Evolutionary conservation across 2,113 vertebrate species (phyloP).

Genomic region (Lagopus leucura): DNA sequence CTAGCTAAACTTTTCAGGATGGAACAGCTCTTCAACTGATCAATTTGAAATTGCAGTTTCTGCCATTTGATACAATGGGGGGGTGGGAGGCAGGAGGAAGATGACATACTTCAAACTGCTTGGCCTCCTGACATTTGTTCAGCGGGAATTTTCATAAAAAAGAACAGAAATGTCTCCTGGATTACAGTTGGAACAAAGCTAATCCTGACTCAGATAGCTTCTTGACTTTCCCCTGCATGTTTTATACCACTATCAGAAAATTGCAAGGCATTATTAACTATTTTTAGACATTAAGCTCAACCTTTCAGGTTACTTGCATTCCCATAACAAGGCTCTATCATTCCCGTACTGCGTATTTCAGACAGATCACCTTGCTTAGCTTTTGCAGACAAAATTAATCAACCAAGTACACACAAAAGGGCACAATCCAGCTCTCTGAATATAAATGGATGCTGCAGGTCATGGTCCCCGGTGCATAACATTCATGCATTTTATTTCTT

Average conservation of each 20-base stretch:
- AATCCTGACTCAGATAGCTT: slow-evolving; percentile 20
- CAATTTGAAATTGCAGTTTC: not conserved
- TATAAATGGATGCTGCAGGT: not conserved
- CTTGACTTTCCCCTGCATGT: not conserved
- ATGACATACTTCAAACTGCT: not conserved
- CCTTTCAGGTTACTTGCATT: not conserved
- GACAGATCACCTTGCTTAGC: not conserved
- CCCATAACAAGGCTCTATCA: not conserved
- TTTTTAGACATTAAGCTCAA: slow-evolving; percentile 9
- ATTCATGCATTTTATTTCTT: not conserved
- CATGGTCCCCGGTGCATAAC: not conserved
- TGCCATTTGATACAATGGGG: accelerated
- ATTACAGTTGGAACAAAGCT: slow-evolving; percentile 32
- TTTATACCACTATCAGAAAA: not conserved
- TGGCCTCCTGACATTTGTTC: not conserved
- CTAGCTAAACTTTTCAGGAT: not conserved
- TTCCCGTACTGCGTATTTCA: not conserved
- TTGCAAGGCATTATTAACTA: not conserved
- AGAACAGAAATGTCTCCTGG: not conserved
- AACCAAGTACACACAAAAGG: not conserved
- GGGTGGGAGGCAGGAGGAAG: not conserved
- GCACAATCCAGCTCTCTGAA: not conserved
- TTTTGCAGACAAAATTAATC: not conserved
- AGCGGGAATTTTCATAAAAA: not conserved
- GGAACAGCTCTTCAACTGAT: not conserved